These are phyloP conservation scores for Recurvirostra avosetta DNA, from an alignment of 2,113 vertebrate species.

Conservation along the genomic window DNA sequence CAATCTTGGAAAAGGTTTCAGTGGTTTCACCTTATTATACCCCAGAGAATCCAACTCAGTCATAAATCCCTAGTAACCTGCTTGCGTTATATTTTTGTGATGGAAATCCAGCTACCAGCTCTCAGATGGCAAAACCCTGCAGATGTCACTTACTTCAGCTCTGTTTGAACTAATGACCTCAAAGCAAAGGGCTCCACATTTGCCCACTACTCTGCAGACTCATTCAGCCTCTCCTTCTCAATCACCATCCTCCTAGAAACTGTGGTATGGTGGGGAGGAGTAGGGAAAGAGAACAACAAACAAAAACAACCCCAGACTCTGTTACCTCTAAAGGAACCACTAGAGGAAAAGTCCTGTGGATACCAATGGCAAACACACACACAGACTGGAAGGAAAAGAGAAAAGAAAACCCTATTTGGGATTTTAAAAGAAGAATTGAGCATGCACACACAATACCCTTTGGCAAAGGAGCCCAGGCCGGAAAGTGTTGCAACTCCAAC, in stretches of 20 bases:
- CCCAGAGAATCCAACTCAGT: background rate
- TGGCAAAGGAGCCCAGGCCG: slow-evolving; percentile 23
- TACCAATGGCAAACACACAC: slow-evolving; percentile 28
- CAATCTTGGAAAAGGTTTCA: background rate
- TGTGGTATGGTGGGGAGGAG: background rate
- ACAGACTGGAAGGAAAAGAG: background rate
- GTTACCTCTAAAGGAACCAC: background rate
- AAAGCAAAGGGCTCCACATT: background rate
- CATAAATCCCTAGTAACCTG: background rate
- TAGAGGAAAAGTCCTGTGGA: slow-evolving; percentile 20
- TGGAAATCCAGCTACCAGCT: background rate
- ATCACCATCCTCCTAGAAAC: background rate
- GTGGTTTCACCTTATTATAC: background rate
- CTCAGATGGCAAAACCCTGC: background rate
- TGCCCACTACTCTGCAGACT: background rate
- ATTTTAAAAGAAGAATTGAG: slow-evolving; percentile 38
- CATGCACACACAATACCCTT: slow-evolving; percentile 4
- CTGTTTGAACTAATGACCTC: background rate
- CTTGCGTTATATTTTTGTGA: background rate
- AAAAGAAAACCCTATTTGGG: slow-evolving; percentile 48
- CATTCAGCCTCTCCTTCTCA: background rate
- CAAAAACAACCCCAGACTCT: background rate
- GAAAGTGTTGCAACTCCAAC: slow-evolving; percentile 35
- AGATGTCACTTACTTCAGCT: background rate
- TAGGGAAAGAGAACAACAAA: background rate